Percentiles rank a stretch among this genome's conserved stretches.
Evolutionary conservation across 2,113 vertebrate species (phyloP).

Genomic region (Martes martes): DNA sequence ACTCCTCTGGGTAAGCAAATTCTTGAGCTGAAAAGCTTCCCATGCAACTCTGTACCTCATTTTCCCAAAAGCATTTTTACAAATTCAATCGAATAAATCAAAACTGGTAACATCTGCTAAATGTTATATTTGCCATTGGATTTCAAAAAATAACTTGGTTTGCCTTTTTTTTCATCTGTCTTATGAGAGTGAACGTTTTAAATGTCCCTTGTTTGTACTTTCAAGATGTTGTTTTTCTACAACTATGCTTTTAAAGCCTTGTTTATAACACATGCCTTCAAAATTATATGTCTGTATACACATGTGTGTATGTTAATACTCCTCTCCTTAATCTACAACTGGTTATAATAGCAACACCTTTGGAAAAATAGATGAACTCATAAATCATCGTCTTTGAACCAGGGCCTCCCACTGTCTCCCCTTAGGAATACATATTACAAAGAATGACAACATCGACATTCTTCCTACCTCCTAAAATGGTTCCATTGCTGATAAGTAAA

Average conservation of each 20-base stretch:
- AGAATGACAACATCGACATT: neutral
- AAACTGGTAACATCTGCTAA: conserved; percentile 65
- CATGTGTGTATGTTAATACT: neutral
- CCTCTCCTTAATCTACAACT: conserved; percentile 9
- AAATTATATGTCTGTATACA: neutral
- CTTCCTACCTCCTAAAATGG: conserved; percentile 23
- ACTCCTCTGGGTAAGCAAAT: neutral
- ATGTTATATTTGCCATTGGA: conserved; percentile 60
- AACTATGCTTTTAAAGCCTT: conserved; percentile 31
- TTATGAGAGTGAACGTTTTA: conserved; percentile 51
- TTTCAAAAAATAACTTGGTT: conserved; percentile 69
- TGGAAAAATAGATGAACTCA: conserved; percentile 34
- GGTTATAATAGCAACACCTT: conserved; percentile 3
- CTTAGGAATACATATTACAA: neutral
- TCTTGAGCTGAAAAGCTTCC: conserved; percentile 4
- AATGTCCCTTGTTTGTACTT: conserved; percentile 61
- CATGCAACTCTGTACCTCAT: conserved; percentile 13
- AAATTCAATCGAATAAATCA: conserved; percentile 57
- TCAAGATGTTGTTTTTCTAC: conserved; percentile 54
- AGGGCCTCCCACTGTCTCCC: neutral
- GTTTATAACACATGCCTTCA: conserved; percentile 37
- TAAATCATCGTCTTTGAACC: conserved; percentile 26
- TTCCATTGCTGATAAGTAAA: conserved; percentile 15
- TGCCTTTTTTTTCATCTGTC: conserved; percentile 62
- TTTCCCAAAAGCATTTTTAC: conserved; percentile 51